Evolutionary conservation across 2,888 invertebrate species (phyloP), one percentile per base, ranked within the genome.

Genomic region (Synergus itoensis): DNA sequence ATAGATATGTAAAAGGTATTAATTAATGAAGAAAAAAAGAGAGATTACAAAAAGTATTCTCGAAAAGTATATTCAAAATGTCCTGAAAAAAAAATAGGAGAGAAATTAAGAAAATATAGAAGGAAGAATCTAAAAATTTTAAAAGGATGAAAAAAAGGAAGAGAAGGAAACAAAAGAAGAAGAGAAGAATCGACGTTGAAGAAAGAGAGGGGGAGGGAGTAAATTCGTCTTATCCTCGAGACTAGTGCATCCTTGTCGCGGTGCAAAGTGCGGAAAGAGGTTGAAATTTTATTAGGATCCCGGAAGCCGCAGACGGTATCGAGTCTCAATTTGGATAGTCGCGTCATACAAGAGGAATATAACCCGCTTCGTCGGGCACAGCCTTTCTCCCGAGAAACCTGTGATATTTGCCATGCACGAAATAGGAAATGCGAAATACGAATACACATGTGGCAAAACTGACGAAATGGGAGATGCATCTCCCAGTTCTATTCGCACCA

Each of bases 271-370:
- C 14, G 60, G 43, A 21, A 41, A 16, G 43, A 75, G 79, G 80
- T 62, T 73, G 81, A 79, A 79, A 83, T 83, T 83, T 83, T 83
- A 83, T 83, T 81, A 81, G 81, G 80, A 80, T 81, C 81, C 63
- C 80, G 77, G 80, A 81, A 83, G 77, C 81, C 83, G 78, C 80
- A 80, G 78, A 80, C 79, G 78, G 76, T 62, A 21, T 90, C 88
- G 88, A 87, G 84, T 88, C 89, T 87, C 88, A 89, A 89, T 90
- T 89, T 89, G 86, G 87, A 89, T 82, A 81, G 82, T 80, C 77
- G 77, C 80, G 77, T 80, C 82, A 79, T 79, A 82, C 82, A 80
- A 80, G 78, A 80, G 77, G 65, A 75, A 80, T 80, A 77, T 80
- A 77, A 64, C 69, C 28, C 48, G 53, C 53, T 73, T 73, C 73